Evolutionary conservation across 2,113 vertebrate genomes (phyloP), one percentile per base, ranked within the genome.

Genomic region (Actinemys pallida): DNA sequence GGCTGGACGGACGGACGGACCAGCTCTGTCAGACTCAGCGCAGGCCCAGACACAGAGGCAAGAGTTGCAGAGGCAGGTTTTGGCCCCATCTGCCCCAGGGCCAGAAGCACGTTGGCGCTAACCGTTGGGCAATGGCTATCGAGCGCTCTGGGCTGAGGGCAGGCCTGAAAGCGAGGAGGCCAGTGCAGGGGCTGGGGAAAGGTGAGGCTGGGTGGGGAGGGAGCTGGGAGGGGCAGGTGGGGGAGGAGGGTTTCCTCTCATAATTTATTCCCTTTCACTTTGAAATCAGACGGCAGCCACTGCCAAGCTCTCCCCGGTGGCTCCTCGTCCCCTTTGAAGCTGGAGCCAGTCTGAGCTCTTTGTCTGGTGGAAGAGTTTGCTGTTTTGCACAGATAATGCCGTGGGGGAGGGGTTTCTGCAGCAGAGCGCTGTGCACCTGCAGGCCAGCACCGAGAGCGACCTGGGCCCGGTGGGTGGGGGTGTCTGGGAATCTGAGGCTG

Each of bases 251-350:
- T 96, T 96, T 97, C 95, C 92, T 94, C 96, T 96, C 89, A 83
- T 97, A 93, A 96, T 81, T 91, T 91, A 97, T 97, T 96, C 96
- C 90, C 92, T 96, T 96, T 96, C 96, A 84, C 87, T 96, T 91
- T 90, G 91, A 94, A 95, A 93, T 92, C 13, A 54, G 90, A 91
- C 90, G 57, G 59, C 0, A 8, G 92, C 90, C 80, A 2, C 86
- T 88, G 96, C 84, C 96, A 92, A 96, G 90, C 87, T 96, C 90
- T 97, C 94, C 91, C 88, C 59, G 83, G 80, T 2, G 69, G 47
- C 89, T 97, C 49, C 69, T 13, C 1, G 19, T 87, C 52, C 90
- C 90, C 90, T 96, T 94, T 93, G 96, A 97, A 96, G 96, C 89
- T 4, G 0, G 50, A 0, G 1, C 79, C 87, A 90, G 80, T 1